Percentiles rank a stretch among this genome's conserved stretches.
These are phyloP conservation scores for Micronycteris hirsuta DNA, from an alignment of 2,113 vertebrate species.

Conservation along the genomic window DNA sequence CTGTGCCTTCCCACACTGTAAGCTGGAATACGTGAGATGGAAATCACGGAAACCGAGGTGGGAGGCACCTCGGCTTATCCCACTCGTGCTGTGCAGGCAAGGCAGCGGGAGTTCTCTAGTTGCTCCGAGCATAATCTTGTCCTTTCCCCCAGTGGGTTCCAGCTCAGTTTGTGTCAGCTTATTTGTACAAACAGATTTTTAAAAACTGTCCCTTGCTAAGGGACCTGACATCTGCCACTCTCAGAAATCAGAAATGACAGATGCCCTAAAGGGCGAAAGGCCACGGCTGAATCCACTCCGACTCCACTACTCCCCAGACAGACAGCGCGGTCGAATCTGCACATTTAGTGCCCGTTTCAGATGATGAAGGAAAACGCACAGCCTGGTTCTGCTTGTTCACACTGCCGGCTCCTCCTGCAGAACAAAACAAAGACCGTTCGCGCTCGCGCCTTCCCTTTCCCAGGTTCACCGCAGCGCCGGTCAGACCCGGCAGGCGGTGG, in stretches of 20 bases:
- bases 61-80: not conserved
- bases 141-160: slow-evolving; percentile 4
- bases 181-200: slow-evolving; percentile 62
- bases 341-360: not conserved
- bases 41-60: not conserved
- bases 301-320: not conserved
- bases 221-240: slow-evolving; percentile 69
- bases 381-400: not conserved
- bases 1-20: not conserved
- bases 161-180: slow-evolving; percentile 43
- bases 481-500: not conserved
- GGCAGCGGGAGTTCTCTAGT: not conserved
- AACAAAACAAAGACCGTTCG: not conserved
- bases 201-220: slow-evolving; percentile 42
- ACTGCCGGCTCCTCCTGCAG: not conserved
- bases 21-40: not conserved
- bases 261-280: slow-evolving; percentile 48
- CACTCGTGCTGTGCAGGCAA: not conserved
- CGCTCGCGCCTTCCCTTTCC: not conserved
- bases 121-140: not conserved
- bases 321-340: not conserved
- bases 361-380: not conserved
- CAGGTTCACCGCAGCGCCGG: not conserved
- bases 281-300: not conserved
- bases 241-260: slow-evolving; percentile 61